Conservation (phyloP, 1,140 invertebrate species). For the Macrobrachium nipponense region DNA sequence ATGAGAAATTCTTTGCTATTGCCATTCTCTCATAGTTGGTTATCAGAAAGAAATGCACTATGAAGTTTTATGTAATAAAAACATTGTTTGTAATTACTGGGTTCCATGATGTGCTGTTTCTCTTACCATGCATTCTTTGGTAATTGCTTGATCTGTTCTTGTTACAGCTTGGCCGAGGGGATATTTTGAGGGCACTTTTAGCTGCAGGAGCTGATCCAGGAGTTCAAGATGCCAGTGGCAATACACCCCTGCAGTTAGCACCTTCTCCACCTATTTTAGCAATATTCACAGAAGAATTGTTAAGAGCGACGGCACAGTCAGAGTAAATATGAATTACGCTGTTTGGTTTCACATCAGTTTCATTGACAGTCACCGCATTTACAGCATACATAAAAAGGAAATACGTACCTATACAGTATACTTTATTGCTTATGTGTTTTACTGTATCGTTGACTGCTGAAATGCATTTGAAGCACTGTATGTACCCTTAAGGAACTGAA, state of each 20-base stretch:
- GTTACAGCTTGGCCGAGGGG: conserved; percentile 72
- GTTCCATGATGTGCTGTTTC: not conserved
- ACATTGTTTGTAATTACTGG: too few species aligned
- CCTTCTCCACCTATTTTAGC: conserved; percentile 71
- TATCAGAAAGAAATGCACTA: too few species aligned
- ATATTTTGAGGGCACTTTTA: conserved; percentile 75
- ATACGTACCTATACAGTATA: too few species aligned
- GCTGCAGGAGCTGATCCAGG: conserved; percentile 75
- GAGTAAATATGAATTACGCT: conserved; percentile 70
- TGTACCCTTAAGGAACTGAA: too few species aligned
- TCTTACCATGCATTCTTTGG: not conserved
- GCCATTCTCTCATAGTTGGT: too few species aligned
- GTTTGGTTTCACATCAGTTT: not conserved
- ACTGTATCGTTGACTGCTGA: too few species aligned
- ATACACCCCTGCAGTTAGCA: conserved; percentile 73
- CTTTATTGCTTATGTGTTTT: too few species aligned
- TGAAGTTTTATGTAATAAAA: too few species aligned
- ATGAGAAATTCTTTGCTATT: too few species aligned
- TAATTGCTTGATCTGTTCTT: conserved; percentile 37
- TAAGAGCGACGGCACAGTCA: conserved; percentile 76
- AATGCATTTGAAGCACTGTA: too few species aligned
- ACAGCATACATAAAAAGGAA: too few species aligned
- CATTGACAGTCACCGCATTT: not conserved
- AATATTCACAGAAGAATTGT: conserved; percentile 76
- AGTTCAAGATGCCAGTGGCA: conserved; percentile 72